Evolutionary conservation across 2,113 vertebrate genomes (phyloP), one percentile per base, ranked within the genome.

Genomic region (Rhombomys opimus): DNA sequence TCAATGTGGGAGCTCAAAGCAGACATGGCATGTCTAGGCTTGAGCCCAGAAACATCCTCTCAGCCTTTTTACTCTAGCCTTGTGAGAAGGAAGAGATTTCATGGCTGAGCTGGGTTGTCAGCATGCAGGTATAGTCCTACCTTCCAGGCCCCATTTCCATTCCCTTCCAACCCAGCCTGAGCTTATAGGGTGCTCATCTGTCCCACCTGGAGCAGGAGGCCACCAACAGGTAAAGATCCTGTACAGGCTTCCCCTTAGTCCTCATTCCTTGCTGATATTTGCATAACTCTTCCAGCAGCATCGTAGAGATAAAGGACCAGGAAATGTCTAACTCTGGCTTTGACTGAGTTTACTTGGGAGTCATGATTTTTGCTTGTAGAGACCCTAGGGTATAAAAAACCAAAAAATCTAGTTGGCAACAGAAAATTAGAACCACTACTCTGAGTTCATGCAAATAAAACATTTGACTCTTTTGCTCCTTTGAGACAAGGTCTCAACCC

Each of bases 371-470:
- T 87, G 57, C 87, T 94, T 94, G 80, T 61, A 92, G 78, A 93
- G 22, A 89, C 15, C 52, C 46, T 70, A 32, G 32, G 75, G 17
- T 10, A 84, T 77, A 65, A 95, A n/a, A 92, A 95, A 75, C 4
- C 46, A 46, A 59, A 92, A 70, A 94, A 77, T 72, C 50, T 77
- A 12, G 82, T 87, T 52, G 87, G 35, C 82, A 89, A 77, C n/a
- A 96, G 75, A 89, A 90, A 96, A 96, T 85, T 18, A 67, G 84
- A 89, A 75, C 23, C 57, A 35, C 38, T 35, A 87, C 22, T 17
- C 38, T 88, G 61, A 89, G 52, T 84, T 67, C 54, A 52, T 38
- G 0, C 70, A 87, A 41, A 46, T 96, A 76, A 70, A n/a, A n/a
- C 1, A 65, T 90, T 54, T 88, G 72, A 76, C 70, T 23, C 65